These are phyloP conservation scores for Zeus faber DNA, from an alignment of 2,113 vertebrate genomes.

Conservation along the genomic window DNA sequence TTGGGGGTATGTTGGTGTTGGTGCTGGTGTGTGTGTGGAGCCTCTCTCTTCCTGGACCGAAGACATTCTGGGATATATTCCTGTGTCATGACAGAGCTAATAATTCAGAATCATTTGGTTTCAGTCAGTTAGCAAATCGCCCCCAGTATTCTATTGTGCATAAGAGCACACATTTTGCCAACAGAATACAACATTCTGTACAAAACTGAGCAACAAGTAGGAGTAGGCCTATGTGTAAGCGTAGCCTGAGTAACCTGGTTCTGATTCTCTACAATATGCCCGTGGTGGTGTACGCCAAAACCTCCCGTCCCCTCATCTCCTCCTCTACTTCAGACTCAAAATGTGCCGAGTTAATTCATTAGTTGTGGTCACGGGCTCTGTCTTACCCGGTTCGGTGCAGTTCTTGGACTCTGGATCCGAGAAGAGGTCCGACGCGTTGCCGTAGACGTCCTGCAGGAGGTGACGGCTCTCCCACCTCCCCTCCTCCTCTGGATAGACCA, in stretches of 20 bases:
- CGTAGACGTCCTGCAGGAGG: constrained; percentile 76
- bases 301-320: too few relatives aligned
- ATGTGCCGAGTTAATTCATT: too few relatives aligned
- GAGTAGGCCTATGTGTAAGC: too few relatives aligned
- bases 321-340: too few relatives aligned
- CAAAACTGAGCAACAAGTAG: too few relatives aligned
- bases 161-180: neutral
- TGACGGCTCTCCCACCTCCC: constrained; percentile 80
- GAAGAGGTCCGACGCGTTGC: constrained; percentile 70
- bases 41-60: neutral
- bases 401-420: constrained; percentile 74
- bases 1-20: neutral
- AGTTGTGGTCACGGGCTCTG: neutral
- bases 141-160: neutral
- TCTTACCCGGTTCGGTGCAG: constrained; percentile 93
- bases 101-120: neutral
- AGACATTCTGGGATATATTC: neutral
- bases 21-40: neutral
- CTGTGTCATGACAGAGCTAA: neutral
- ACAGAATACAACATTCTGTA: too few relatives aligned
- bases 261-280: neutral
- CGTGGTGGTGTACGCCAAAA: neutral
- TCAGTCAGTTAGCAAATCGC: neutral
- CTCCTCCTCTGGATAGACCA: too few relatives aligned
- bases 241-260: too few relatives aligned